Conservation (phyloP, 2,113 vertebrate species). For the Oncorhynchus mykiss region DNA sequence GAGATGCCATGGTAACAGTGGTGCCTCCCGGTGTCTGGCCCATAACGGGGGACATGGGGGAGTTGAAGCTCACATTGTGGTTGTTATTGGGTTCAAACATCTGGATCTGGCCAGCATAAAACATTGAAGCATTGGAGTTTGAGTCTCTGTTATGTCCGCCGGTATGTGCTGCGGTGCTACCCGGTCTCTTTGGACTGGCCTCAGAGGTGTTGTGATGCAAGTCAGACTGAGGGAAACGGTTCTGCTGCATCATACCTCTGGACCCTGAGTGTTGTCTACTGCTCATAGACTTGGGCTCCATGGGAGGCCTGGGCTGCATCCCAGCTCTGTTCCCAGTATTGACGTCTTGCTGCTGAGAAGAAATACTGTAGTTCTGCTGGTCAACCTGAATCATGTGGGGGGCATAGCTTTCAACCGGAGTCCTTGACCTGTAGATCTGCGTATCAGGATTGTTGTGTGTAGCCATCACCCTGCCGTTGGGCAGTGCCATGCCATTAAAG, state of each 20-base stretch:
- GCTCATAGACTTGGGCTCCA: constrained; percentile 73
- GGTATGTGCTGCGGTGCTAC: constrained; percentile 50
- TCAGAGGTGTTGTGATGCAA: constrained; percentile 70
- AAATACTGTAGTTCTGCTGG: constrained; percentile 71
- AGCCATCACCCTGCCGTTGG: constrained; percentile 56
- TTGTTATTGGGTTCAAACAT: constrained; percentile 79
- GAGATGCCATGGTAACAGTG: constrained; percentile 82
- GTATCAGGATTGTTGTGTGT: constrained; percentile 64
- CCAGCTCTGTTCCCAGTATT: constrained; percentile 62
- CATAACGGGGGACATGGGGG: constrained; percentile 69
- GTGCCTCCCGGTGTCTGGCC: constrained; percentile 57
- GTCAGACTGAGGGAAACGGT: constrained; percentile 70
- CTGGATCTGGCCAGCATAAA: constrained; percentile 89
- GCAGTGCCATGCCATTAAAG: constrained; percentile 58
- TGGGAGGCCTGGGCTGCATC: constrained; percentile 85
- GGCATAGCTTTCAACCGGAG: constrained; percentile 69
- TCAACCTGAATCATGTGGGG: constrained; percentile 63
- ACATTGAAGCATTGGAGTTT: constrained; percentile 60
- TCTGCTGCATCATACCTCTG: constrained; percentile 66
- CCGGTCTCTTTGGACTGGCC: constrained; percentile 77
- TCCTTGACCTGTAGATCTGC: constrained; percentile 75
- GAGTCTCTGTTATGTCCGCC: constrained; percentile 50
- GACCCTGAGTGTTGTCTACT: constrained; percentile 69
- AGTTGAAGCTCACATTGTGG: constrained; percentile 66
- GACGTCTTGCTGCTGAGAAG: constrained; percentile 66